These are phyloP conservation scores for Myripristis jacobus DNA, from an alignment of 2,797 vertebrate genomes.

Conservation along the genomic window DNA sequence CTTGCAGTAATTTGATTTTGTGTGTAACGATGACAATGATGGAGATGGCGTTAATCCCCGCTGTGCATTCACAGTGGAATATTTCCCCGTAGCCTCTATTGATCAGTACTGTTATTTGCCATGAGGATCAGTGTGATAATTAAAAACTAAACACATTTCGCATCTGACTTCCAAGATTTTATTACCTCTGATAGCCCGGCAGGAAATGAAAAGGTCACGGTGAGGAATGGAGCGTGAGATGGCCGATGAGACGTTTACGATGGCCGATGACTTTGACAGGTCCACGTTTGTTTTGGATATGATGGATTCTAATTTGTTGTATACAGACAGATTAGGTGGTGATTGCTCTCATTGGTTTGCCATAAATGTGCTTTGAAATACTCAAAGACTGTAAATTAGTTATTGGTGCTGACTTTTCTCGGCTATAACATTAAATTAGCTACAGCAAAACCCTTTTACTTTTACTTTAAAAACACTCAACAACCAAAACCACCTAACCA, in stretches of 20 bases:
- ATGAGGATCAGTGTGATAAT: slow-evolving; percentile 84
- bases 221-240: slow-evolving; percentile 51
- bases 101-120: slow-evolving; percentile 86
- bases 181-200: slow-evolving; percentile 80
- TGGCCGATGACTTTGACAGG: slow-evolving; percentile 66
- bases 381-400: slow-evolving; percentile 44
- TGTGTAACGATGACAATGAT: slow-evolving; percentile 71
- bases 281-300: slow-evolving; percentile 72
- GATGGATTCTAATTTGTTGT: slow-evolving; percentile 71
- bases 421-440: background rate
- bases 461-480: background rate
- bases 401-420: too few relatives aligned
- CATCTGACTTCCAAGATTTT: slow-evolving; percentile 77
- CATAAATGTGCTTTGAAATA: slow-evolving; percentile 43
- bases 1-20: slow-evolving; percentile 79
- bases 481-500: too few relatives aligned
- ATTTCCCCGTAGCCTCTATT: slow-evolving; percentile 83
- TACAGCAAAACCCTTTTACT: background rate
- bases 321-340: slow-evolving; percentile 64
- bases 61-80: slow-evolving; percentile 79
- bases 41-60: slow-evolving; percentile 73
- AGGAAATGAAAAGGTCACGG: slow-evolving; percentile 81
- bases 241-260: slow-evolving; percentile 22
- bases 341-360: slow-evolving; percentile 40
- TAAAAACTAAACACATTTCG: slow-evolving; percentile 85